phyloP scores from a whole-genome alignment of 2,113 vertebrate genomes.

The Labeo catla region DNA sequence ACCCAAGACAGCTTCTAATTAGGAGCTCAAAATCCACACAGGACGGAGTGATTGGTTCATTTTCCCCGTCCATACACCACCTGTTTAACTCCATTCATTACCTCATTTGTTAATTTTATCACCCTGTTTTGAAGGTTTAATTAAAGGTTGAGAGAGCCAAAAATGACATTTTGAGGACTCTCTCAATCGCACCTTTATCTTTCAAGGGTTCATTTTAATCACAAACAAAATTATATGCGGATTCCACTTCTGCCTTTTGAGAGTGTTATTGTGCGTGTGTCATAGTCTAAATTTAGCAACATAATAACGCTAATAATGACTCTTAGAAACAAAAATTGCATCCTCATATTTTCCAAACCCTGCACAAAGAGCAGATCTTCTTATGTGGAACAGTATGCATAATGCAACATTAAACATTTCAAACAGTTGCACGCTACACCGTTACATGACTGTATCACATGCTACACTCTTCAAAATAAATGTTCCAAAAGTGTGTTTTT shows the following conservation, averaged over 20 bases:
- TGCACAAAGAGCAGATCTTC: background rate
- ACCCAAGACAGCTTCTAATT: constrained; percentile 81
- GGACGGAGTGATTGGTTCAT: constrained; percentile 82
- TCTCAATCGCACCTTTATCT: constrained; percentile 63
- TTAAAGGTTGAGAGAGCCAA: constrained; percentile 77
- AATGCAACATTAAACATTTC: no score
- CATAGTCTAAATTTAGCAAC: background rate
- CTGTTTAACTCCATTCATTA: constrained; percentile 82
- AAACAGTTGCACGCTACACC: no score
- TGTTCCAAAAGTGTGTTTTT: no score
- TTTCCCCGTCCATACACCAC: constrained; percentile 79
- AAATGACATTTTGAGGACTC: constrained; percentile 76
- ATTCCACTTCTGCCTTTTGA: constrained; percentile 35
- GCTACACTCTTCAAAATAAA: no score
- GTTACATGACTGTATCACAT: no score
- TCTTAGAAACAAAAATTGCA: background rate
- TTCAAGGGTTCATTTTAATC: constrained; percentile 59
- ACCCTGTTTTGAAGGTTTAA: constrained; percentile 74
- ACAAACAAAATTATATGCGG: constrained; percentile 39
- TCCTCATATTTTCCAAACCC: background rate
- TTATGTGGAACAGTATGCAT: background rate
- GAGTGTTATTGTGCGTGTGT: background rate
- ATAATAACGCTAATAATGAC: background rate
- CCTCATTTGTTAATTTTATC: constrained; percentile 82
- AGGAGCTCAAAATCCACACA: constrained; percentile 78